Base-by-base conservation (phyloP, 1,140 invertebrate species). In the Amphibalanus amphitrite region DNA sequence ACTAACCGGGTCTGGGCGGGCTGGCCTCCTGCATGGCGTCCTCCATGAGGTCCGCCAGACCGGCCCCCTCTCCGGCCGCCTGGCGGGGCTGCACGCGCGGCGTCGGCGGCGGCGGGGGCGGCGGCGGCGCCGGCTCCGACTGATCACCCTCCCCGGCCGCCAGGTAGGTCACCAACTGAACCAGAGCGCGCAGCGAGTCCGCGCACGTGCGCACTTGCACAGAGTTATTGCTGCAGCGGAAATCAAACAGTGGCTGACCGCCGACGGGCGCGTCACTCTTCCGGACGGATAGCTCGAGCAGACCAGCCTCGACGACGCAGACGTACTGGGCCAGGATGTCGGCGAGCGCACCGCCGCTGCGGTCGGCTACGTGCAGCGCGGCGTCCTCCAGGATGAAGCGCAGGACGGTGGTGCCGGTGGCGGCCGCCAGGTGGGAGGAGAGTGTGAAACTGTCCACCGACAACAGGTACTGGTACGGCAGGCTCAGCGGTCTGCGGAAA, bases 391-490 rank as follows among this genome's bases (percentile, higher is more conserved):
- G 86, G 28, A 93, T 86, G 75, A 95, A 90, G 20, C 88, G 82
- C 26, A 93, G 79, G 20, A 89, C 90, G n/a, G 90, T 92, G 0
- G 88, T 88, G 74, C 86, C 89, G 8, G 91, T 90, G 71, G 90
- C 87, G 0, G 91, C 88, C 23, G 91, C 88, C 28, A 96, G 86
- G 78, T 96, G 95, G 75, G 90, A 94, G 10, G 91, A 92, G 33
- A 97, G 83, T 72, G 87, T 92, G 76, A 96, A 92, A 78, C 86
- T 90, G 23, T 92, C 91, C 17, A 95, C 79, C 0, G 89, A 89
- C 29, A 76, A 28, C 28, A 92, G 81, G 3, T 89, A 86, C 28
- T 86, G 82, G 67, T 91, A 79, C 1, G 92, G 88, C 15, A 95
- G 81, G 79, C 91, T 84, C 1, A 90, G 74, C 0, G 93, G 93